These are phyloP conservation scores for Phasia obesa DNA, from an alignment of 2,888 invertebrate species.

Conservation along the genomic window DNA sequence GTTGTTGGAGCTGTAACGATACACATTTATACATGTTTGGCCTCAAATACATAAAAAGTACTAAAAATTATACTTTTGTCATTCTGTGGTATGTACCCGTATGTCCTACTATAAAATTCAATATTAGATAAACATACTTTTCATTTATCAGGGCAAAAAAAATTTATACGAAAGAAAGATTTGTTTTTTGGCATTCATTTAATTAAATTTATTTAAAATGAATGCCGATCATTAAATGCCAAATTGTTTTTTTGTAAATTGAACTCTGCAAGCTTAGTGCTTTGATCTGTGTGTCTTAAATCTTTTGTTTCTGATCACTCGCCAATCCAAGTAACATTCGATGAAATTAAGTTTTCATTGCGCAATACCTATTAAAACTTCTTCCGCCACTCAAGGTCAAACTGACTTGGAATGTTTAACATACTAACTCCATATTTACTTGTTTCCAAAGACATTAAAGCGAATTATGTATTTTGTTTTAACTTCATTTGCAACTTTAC, in stretches of 20 bases:
- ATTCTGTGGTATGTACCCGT: too few relatives aligned
- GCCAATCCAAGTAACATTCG: not conserved
- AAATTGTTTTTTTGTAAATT: too few relatives aligned
- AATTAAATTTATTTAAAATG: too few relatives aligned
- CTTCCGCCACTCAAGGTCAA: slow-evolving; percentile 67
- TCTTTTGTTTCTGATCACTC: slow-evolving; percentile 49
- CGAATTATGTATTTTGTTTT: slow-evolving; percentile 6
- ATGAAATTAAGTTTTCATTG: slow-evolving; percentile 1
- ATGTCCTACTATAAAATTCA: too few relatives aligned
- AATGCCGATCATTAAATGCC: not conserved
- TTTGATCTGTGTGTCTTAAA: slow-evolving; percentile 58
- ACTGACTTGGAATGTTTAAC: slow-evolving; percentile 17
- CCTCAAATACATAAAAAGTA: too few relatives aligned
- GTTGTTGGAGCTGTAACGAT: too few relatives aligned
- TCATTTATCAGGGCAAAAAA: too few relatives aligned
- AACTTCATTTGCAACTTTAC: slow-evolving; percentile 7
- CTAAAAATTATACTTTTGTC: too few relatives aligned
- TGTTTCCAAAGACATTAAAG: too few relatives aligned
- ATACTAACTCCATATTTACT: slow-evolving; percentile 12
- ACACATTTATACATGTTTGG: too few relatives aligned
- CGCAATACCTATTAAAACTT: slow-evolving; percentile 42
- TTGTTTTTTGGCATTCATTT: too few relatives aligned
- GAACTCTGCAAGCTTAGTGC: not conserved
- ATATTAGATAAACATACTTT: too few relatives aligned
- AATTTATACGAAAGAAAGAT: not conserved